phyloP scores from a whole-genome alignment of 2,113 vertebrate species.

The Dolichotis patagonum region DNA sequence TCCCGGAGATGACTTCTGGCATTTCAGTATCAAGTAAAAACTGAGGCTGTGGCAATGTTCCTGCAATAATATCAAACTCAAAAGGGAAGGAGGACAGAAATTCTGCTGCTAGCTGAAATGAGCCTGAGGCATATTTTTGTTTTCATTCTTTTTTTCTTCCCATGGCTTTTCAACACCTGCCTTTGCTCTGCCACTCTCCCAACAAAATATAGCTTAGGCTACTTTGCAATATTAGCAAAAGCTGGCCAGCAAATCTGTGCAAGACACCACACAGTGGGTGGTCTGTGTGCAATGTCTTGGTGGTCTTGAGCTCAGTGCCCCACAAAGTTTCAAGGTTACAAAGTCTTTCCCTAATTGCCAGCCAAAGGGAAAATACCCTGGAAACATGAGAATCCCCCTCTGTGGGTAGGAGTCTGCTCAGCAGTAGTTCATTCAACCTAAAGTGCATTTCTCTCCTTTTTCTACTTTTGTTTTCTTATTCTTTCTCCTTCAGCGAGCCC shows the following conservation, averaged over 20 bases:
- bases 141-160: not conserved
- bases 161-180: slow-evolving; percentile 56
- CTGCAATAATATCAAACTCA: not conserved
- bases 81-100: not conserved
- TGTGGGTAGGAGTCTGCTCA: not conserved
- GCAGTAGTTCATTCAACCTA: not conserved
- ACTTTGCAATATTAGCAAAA: not conserved
- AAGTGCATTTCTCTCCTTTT: fast-evolving
- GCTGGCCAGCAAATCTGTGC: not conserved
- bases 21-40: not conserved
- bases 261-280: not conserved
- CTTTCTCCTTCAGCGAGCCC: not conserved
- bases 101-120: not conserved
- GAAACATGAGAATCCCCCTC: not conserved
- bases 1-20: not conserved
- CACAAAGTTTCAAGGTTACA: not conserved
- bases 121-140: slow-evolving; percentile 33
- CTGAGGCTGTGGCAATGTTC: not conserved
- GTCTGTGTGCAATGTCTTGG: not conserved
- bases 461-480: not conserved
- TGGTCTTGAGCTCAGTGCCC: not conserved
- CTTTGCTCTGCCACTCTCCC: not conserved
- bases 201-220: not conserved
- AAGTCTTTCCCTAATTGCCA: not conserved
- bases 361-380: not conserved